A percentile compares a stretch with the other conserved stretches of the same genome.
These are phyloP conservation scores for Sinopyrophorus schimmeli DNA, from an alignment of 2,888 invertebrate genomes.

Conservation along the genomic window DNA sequence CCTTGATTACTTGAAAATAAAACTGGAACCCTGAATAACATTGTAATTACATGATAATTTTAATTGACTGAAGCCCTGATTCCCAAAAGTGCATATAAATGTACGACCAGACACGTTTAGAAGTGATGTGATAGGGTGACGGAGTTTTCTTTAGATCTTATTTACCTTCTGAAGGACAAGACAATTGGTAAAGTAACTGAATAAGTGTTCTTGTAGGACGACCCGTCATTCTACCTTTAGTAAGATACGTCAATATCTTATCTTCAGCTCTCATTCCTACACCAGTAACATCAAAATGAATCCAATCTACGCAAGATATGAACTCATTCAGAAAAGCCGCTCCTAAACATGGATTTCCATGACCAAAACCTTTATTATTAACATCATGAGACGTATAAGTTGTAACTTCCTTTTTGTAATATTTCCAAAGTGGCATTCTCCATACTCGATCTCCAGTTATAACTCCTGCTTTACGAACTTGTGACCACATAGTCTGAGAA, in stretches of 20 bases:
- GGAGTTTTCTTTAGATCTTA: constrained; percentile 18
- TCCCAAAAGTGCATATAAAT: constrained; percentile 20
- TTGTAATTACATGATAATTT: constrained; percentile 27
- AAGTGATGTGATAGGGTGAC: constrained; percentile 16
- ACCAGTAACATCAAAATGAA: constrained; percentile 65
- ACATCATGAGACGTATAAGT: constrained; percentile 49
- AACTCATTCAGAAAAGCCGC: constrained; percentile 59
- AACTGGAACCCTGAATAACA: constrained; percentile 30
- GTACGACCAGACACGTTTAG: constrained; percentile 5
- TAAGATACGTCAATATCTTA: constrained; percentile 55
- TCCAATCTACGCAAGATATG: constrained; percentile 61
- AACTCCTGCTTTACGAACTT: constrained; percentile 58
- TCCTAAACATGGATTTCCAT: constrained; percentile 50
- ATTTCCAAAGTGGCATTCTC: constrained; percentile 64
- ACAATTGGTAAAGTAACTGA: constrained; percentile 55
- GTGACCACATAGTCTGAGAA: constrained; percentile 58
- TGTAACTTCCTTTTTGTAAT: constrained; percentile 58
- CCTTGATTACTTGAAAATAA: constrained; percentile 31
- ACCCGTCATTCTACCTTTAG: constrained; percentile 59
- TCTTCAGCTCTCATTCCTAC: constrained; percentile 43
- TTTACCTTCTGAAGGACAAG: constrained; percentile 49
- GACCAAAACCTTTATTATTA: constrained; percentile 51
- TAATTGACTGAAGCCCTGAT: constrained; percentile 20
- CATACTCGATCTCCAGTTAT: constrained; percentile 65
- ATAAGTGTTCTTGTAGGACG: constrained; percentile 58